Evolutionary conservation across 2,797 vertebrate genomes (phyloP), one percentile per base, ranked within the genome.

Genomic region (Perodicticus potto): DNA sequence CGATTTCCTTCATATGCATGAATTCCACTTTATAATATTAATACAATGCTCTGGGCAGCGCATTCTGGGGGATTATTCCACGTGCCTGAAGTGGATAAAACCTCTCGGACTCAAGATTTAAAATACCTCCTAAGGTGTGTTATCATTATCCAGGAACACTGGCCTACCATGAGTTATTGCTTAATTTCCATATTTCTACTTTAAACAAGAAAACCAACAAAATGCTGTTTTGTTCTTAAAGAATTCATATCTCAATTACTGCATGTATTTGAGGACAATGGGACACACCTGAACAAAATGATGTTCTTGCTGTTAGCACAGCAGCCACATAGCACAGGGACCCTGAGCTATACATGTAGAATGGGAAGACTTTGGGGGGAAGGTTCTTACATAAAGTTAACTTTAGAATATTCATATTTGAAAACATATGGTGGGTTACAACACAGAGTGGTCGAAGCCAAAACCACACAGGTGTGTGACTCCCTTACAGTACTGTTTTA

Each of bases 381-480:
- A 53, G 14, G 11, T 45, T 85, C 82, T 70, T 70, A 83, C 19
- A 19, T 32, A 88, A 85, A 95, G 70, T 82, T 86, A 92, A 17
- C 65, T 90, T 91, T 82, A 63, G 49, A 94, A 63, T 45, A 37
- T 25, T 76, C 78, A 82, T 84, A 93, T 61, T 92, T 94, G 83
- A 70, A 96, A 94, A 95, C 40, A 93, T 89, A 86, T 93, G 72
- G 89, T 81, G 59, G 92, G n/a, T 83, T 83, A 85, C 69, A 80
- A 88, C 22, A 29, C 16, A 78, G 9, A 76, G 34, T 2, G 7
- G 53, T 17, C 1, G 8, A 69, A 57, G 73, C 70, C 55, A 77
- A 93, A 96, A 95, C 65, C 93, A 88, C 78, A 53, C 93, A 97
- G 94, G 78, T 98, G 86, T 85, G 76, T 76, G 67, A 20, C 88